Evolutionary conservation across 2,888 invertebrate genomes (phyloP), one percentile per base, ranked within the genome.

Genomic region (Pherbina coryleti): DNA sequence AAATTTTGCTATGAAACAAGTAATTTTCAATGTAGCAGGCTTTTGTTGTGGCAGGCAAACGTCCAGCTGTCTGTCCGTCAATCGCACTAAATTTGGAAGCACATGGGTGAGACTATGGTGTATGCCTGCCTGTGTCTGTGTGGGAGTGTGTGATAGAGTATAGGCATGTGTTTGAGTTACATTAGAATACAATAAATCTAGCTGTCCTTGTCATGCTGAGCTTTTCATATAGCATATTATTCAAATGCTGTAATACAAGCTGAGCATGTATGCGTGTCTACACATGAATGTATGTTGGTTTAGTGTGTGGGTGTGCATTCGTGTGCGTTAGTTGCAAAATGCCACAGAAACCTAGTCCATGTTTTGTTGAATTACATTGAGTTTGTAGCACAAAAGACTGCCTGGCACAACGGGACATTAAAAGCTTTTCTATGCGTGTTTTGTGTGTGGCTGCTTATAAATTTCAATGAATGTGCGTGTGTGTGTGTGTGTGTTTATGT

Each of bases 121-220:
- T n/a, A n/a, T 67, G n/a, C n/a, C n/a, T n/a, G n/a, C n/a, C n/a
- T n/a, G 67, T 67, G 22, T 31, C 28, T 60, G 60, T 60, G 60
- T 60, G 60, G 1, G 28, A 2, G 28, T 28, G 28, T 60, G 28
- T 60, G 14, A 49, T 14, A 3, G 44, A 11, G 64, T 64, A 3
- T 7, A 55, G 34, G 7, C 44, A 34, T 22, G 11, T 73, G 44
- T 73, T 34, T 17, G 34, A 60, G 49, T 64, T 64, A 64, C 49
- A 62, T 74, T 62, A 28, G 28, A 74, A 64, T 74, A 64, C 51
- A 22, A 64, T 74, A 51, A 74, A 64, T 64, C 51, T 74, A 49
- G 14, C 31, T 60, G 31, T 49, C 51, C 64, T 31, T 64, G 28
- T 69, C 28, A 49, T 49, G 49, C 28, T 51, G 51, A 69, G 69